Evolutionary conservation across 2,888 invertebrate genomes (phyloP).

Genomic region (Lottia gigantea): DNA sequence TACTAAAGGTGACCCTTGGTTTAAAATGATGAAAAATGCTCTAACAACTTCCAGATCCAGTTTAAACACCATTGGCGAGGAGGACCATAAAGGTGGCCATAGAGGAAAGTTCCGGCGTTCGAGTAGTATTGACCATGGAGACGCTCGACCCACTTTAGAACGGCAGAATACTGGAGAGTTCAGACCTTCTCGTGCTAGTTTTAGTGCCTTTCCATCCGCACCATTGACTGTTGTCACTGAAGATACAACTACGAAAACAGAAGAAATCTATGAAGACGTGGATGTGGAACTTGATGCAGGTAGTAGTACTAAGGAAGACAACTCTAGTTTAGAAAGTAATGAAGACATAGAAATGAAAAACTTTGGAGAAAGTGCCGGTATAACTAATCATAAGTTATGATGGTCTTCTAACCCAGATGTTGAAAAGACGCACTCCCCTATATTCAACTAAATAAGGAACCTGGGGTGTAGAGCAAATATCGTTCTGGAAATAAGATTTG

Average conservation of each 20-base stretch:
- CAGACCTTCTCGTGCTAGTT: neutral
- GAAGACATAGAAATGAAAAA: slow-evolving; percentile 1
- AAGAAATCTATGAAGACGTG: neutral
- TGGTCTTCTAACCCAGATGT: too few species aligned
- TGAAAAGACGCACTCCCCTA: too few species aligned
- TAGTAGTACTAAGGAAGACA: neutral
- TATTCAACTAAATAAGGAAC: too few species aligned
- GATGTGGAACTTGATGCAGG: neutral
- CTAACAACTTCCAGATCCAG: slow-evolving; percentile 47
- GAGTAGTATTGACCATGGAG: neutral
- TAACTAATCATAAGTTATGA: too few species aligned
- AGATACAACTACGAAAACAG: neutral
- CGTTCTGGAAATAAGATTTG: too few species aligned
- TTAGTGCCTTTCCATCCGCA: neutral
- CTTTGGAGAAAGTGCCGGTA: neutral
- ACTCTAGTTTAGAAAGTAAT: slow-evolving; percentile 9
- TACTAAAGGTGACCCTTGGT: slow-evolving; percentile 44
- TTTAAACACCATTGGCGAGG: slow-evolving; percentile 49
- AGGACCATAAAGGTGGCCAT: slow-evolving; percentile 35
- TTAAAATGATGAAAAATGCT: slow-evolving; percentile 43
- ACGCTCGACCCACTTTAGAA: neutral
- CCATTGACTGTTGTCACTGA: neutral
- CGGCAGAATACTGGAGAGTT: neutral
- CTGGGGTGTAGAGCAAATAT: too few species aligned
- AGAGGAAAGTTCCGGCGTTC: neutral